phyloP scores from a whole-genome alignment of 2,797 vertebrate species.

The Anomalospiza imberbis region DNA sequence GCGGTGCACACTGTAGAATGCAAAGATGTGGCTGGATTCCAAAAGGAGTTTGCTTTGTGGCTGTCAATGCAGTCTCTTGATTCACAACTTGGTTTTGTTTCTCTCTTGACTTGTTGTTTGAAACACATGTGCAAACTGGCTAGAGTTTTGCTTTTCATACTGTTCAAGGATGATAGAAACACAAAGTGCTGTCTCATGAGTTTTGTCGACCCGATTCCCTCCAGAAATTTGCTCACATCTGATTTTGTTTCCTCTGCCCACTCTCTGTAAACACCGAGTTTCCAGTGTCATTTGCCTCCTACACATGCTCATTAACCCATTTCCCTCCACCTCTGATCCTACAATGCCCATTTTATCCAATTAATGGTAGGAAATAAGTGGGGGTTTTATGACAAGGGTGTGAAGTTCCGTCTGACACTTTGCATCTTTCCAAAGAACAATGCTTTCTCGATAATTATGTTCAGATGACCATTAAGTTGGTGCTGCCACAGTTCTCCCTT shows the following conservation, averaged over 20 bases:
- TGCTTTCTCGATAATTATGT: slow-evolving; percentile 46
- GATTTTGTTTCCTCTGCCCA: slow-evolving; percentile 76
- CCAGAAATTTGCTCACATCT: slow-evolving; percentile 68
- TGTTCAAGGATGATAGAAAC: slow-evolving; percentile 28
- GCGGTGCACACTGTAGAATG: neutral
- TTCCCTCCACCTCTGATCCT: neutral
- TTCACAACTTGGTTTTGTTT: slow-evolving; percentile 42
- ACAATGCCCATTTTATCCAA: slow-evolving; percentile 50
- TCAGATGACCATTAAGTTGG: slow-evolving; percentile 55
- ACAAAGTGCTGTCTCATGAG: slow-evolving; percentile 59
- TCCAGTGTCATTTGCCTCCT: slow-evolving; percentile 72
- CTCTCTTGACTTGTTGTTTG: slow-evolving; percentile 41
- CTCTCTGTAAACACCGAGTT: slow-evolving; percentile 71
- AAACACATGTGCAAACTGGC: slow-evolving; percentile 60
- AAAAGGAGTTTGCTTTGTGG: slow-evolving; percentile 43
- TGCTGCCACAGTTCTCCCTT: slow-evolving; percentile 34
- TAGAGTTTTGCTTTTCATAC: slow-evolving; percentile 15
- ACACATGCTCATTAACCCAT: slow-evolving; percentile 54
- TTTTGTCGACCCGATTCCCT: slow-evolving; percentile 56
- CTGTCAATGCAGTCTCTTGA: slow-evolving; percentile 36
- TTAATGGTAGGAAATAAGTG: slow-evolving; percentile 61
- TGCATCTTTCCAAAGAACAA: slow-evolving; percentile 54
- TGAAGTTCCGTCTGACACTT: slow-evolving; percentile 59
- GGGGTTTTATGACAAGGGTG: slow-evolving; percentile 47
- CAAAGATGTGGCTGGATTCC: slow-evolving; percentile 43